Evolutionary conservation across 2,888 invertebrate genomes (phyloP), one percentile per base, ranked within the genome.

Genomic region (Athalia circularis): DNA sequence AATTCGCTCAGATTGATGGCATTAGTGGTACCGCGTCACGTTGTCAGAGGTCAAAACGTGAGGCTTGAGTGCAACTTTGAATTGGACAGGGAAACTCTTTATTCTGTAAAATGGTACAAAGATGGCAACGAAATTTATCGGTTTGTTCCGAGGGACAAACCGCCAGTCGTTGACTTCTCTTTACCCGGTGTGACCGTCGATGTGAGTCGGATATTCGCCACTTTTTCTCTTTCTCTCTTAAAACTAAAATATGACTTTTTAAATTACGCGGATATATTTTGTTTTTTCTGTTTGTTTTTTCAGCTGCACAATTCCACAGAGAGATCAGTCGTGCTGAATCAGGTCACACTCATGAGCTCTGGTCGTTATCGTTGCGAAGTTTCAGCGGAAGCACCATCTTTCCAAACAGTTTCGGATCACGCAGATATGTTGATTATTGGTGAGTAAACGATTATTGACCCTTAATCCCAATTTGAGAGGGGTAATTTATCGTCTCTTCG

Each of bases 281-380:
- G n/a, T n/a, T 64, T 9, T 9, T 5, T n/a, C 9, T 15, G 47
- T 67, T 72, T 29, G 79, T 15, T 79, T 79, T 76, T 89, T 75
- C 92, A 95, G 95, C 90, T 93, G 85, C 92, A 93, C 87, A 94
- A 94, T 89, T 95, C 95, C 54, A 93, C 93, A 81, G 94, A 94
- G 86, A 93, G 92, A 83, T 92, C 93, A 83, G 94, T 95, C 80
- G 93, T 93, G 82, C 90, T 95, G 84, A 92, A 92, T 85, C 92
- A 92, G 82, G 94, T 95, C 85, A 93, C 94, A 87, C 91, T 94
- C 79, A 91, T 93, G 83, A 93, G 94, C 81, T 92, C 93, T 65
- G 95, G 95, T 74, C 90, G 93, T 80, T 94, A 94, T 90, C 92
- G 94, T 81, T 94, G 94, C 88, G 94, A 94, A 88, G 94, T 94